These are phyloP conservation scores for Peromyscus maniculatus DNA, from an alignment of 2,113 vertebrate genomes.

Conservation along the genomic window DNA sequence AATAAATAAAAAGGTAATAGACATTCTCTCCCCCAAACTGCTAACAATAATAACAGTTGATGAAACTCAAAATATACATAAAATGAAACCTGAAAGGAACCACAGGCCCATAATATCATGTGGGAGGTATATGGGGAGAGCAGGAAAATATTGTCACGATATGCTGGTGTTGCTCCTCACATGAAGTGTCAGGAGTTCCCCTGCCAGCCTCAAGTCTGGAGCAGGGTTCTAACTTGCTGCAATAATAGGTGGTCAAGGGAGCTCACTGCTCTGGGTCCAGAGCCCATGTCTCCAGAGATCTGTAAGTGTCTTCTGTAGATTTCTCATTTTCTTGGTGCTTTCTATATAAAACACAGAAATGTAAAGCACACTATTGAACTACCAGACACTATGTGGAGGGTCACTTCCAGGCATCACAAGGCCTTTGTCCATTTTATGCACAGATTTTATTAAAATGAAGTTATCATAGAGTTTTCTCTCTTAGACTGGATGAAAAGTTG, in stretches of 20 bases:
- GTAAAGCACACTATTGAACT: not conserved
- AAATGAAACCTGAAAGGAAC: slow-evolving; percentile 17
- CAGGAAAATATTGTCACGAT: not conserved
- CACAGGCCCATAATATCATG: no score
- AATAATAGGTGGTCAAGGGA: not conserved
- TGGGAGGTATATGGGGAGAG: not conserved
- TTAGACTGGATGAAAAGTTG: not conserved
- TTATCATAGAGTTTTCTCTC: not conserved
- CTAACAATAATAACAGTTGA: not conserved
- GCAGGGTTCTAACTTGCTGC: not conserved
- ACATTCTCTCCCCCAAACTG: not conserved
- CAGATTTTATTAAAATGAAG: not conserved
- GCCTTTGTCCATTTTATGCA: no score
- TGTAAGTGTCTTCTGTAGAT: not conserved
- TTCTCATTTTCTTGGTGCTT: not conserved
- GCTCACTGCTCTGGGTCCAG: not conserved
- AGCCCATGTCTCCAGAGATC: not conserved
- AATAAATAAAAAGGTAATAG: not conserved
- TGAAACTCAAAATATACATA: not conserved
- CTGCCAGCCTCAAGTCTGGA: not conserved
- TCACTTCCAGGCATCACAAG: not conserved
- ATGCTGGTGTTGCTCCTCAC: not conserved
- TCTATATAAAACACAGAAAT: not conserved
- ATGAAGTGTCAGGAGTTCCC: not conserved
- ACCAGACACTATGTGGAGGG: not conserved